Conservation (phyloP, 2,797 vertebrate genomes). For the Chromobotia macracanthus region DNA sequence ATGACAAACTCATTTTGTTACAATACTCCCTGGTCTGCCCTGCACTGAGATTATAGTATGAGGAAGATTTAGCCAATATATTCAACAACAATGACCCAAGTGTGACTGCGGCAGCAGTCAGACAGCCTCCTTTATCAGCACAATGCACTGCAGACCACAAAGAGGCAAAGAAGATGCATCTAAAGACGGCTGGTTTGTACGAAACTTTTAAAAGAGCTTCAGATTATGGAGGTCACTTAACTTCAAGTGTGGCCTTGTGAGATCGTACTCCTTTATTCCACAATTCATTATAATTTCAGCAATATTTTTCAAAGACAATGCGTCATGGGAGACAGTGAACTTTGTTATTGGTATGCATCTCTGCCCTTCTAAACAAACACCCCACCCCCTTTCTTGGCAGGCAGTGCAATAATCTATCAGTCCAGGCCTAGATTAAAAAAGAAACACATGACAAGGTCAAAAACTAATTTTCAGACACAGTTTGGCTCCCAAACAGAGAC, state of each 20-base stretch:
- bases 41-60: neutral
- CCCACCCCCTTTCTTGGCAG: conserved; percentile 51
- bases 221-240: conserved; percentile 55
- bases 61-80: neutral
- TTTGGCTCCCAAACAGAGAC: conserved; percentile 41
- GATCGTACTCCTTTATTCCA: conserved; percentile 26
- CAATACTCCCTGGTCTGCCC: neutral
- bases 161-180: neutral
- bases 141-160: neutral
- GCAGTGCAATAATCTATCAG: conserved; percentile 53
- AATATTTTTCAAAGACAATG: conserved; percentile 43
- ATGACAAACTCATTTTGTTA: neutral
- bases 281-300: conserved; percentile 46
- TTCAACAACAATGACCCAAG: neutral
- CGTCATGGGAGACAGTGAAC: conserved; percentile 44
- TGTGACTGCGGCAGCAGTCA: neutral
- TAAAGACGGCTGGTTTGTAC: conserved; percentile 2
- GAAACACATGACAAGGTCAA: conserved; percentile 55
- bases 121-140: neutral
- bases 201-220: conserved; percentile 16
- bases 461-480: conserved; percentile 52
- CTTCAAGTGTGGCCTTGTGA: conserved; percentile 50
- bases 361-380: conserved; percentile 48
- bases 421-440: conserved; percentile 55
- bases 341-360: conserved; percentile 41